Base-by-base conservation (phyloP, 2,113 vertebrate species). In the Tragelaphus strepsiceros region DNA sequence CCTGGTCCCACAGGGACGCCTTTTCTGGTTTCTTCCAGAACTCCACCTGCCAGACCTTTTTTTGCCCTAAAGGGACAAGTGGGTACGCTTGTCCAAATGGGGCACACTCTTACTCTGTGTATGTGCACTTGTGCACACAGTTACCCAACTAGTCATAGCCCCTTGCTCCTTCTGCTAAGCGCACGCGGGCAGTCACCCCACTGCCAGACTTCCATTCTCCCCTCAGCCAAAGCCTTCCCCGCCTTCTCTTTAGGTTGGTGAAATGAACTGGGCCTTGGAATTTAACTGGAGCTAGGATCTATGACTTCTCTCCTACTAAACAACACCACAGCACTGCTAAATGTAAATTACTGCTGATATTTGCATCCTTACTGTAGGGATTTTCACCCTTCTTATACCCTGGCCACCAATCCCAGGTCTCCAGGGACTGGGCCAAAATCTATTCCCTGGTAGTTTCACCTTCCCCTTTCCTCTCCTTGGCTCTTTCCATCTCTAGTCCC, bases 201-300 rank as follows among this genome's bases (percentile, higher is more conserved):
- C 43, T 30, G 26, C 19, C n/a, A 5, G 54, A 49, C 35, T 77
- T 16, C 53, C 58, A 43, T 30, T 67, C 32, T 30, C 81, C n/a
- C 35, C 35, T 53, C 84, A 90, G 43, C 53, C 88, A 22, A 46
- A 81, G 32, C 35, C 85, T 88, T 28, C 64, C n/a, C 39, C 21
- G 83, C 59, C 92, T 28, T 39, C 43, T 83, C 78, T 80, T 90
- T 19, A 1, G 2, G 35, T 15, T 46, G 26, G 22, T 54, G 43
- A 95, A 89, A 80, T n/a, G 10, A 78, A 77, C 74, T 24, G 77
- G 53, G 16, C 13, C 85, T 93, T 62, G 35, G 61, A 95, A 90
- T 49, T 77, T 81, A 97, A 86, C 32, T 84, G 0, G 1, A 92
- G 32, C 77, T 89, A n/a, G 39, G 86, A 78, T 51, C 54, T 96